Base-by-base conservation (phyloP, 1,140 invertebrate genomes). In the Parasteatoda tepidariorum region DNA sequence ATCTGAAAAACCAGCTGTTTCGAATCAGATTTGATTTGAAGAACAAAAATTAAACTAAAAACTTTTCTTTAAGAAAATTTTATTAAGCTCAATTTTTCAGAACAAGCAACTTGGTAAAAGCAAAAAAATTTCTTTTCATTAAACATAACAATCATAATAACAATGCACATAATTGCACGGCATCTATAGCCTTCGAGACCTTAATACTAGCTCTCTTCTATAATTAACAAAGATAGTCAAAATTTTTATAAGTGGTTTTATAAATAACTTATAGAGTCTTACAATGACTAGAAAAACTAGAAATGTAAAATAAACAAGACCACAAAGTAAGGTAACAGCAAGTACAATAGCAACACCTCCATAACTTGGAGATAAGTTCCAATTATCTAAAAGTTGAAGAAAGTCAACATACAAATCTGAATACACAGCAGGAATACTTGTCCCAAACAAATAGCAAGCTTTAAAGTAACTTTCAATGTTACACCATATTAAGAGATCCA, bases 201-300 rank as follows among this genome's bases (percentile, higher is more conserved):
- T 55, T 26, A 79, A 26, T 38, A 79, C 64, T 57, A 68, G 68
- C 11, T 54, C 13, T 22, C 76, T 67, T 79, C 76, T 57, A n/a
- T 79, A 79, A 79, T 79, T 68, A 38, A 79, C 48, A 30, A 79
- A 34, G 1, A 30, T 24, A n/a, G 76, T 79, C 30, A 79, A 57
- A 62, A 79, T 79, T 59, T 79, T 79, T 33, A 79, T 68, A 18
- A 79, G 64, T 38, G 76, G 76, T 28, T 79, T 79, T 67, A 79
- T 57, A 68, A 79, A 79, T 15, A 79, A 38, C 31, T 79, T 79
- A 34, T 79, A 79, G 18, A 79, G 31, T 57, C 64, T 67, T 15
- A 79, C 64, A 30, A 79, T 79, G 24, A 68, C 57, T 38, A 79
- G 28, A 67, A 68, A 67, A 57, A 79, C 34, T 57, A 79, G 15